phyloP scores from a whole-genome alignment of 2,797 vertebrate genomes.

The Natrix natrix region DNA sequence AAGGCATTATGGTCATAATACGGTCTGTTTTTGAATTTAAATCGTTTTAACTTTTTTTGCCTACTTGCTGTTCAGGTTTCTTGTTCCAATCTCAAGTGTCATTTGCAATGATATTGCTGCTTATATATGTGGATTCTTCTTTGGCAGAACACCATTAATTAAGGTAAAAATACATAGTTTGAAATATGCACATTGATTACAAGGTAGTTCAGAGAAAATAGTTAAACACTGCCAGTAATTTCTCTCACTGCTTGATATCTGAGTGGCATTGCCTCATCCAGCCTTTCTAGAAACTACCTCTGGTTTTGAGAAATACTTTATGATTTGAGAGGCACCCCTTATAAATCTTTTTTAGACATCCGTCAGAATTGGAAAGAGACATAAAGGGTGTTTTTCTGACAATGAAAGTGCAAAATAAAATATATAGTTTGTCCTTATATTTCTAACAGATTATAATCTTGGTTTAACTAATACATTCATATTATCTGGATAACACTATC shows the following conservation, averaged over 20 bases:
- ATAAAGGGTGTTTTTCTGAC: background rate
- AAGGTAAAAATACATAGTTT: conserved; percentile 76
- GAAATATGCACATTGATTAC: background rate
- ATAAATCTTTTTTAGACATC: background rate
- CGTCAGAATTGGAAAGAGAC: background rate
- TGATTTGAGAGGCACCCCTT: background rate
- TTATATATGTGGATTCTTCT: conserved; percentile 98
- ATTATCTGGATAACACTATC: background rate
- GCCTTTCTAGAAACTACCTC: background rate
- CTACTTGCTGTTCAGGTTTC: conserved; percentile 80
- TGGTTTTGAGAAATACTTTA: background rate
- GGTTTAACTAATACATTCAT: background rate
- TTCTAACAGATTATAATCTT: background rate
- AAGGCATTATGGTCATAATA: background rate
- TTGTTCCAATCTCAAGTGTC: conserved; percentile 95
- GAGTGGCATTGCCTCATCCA: background rate
- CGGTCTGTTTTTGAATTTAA: background rate
- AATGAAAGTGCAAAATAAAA: background rate
- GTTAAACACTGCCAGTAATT: background rate
- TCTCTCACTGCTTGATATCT: background rate
- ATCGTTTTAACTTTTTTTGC: conserved; percentile 14
- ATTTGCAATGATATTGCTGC: conserved; percentile 98
- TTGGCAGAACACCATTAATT: conserved; percentile 95
- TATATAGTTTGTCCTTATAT: background rate
- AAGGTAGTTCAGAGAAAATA: background rate